Percentiles rank a stretch among this genome's conserved stretches.
phyloP scores from a whole-genome alignment of 2,113 vertebrate species.

The Hemibagrus wyckioides region DNA sequence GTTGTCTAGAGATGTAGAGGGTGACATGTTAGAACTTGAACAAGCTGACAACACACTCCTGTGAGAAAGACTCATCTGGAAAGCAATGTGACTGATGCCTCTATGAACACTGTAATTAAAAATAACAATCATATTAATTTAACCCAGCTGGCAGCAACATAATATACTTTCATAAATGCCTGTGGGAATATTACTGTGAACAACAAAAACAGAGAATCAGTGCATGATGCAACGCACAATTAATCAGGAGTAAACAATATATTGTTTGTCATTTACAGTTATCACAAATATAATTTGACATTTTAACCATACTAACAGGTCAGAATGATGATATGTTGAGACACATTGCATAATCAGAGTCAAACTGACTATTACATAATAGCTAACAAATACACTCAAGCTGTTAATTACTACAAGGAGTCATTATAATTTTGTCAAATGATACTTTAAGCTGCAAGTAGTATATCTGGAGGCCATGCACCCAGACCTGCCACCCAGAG shows the following conservation, averaged over 20 bases:
- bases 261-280: not conserved
- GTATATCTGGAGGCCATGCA: too few species aligned
- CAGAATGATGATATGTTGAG: not conserved
- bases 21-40: not conserved
- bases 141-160: not conserved
- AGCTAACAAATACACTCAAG: not conserved
- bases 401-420: not conserved
- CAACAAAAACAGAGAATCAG: not conserved
- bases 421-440: not conserved
- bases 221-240: not conserved
- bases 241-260: not conserved
- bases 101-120: not conserved
- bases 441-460: not conserved
- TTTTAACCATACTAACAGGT: not conserved
- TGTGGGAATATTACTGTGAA: not conserved
- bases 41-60: not conserved
- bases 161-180: not conserved
- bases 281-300: not conserved
- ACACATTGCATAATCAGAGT: not conserved
- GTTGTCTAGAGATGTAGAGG: conserved; percentile 2
- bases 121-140: not conserved
- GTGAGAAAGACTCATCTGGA: not conserved
- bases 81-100: not conserved
- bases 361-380: not conserved
- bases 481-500: too few species aligned